Percentiles rank a stretch among this genome's conserved stretches.
These are phyloP conservation scores for Agrochola macilenta DNA, from an alignment of 2,888 invertebrate genomes.

Conservation along the genomic window DNA sequence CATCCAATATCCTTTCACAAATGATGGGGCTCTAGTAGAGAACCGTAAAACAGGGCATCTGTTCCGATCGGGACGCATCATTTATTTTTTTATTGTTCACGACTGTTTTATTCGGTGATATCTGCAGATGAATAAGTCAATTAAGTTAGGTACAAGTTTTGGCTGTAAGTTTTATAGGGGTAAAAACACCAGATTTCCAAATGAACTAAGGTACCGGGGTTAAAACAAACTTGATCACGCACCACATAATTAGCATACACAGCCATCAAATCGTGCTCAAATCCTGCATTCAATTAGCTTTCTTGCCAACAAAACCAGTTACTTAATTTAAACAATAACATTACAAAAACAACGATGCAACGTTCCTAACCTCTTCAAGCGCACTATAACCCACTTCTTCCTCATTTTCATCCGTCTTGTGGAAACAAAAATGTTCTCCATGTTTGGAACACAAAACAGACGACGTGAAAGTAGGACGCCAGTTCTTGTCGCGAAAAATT, in stretches of 20 bases:
- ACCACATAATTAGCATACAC: too few species aligned
- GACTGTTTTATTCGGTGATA: conserved; percentile 30
- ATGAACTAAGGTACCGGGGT: not conserved
- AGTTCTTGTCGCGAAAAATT: conserved; percentile 62
- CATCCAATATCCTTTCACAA: conserved; percentile 60
- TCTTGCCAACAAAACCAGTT: not conserved
- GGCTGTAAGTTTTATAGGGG: not conserved
- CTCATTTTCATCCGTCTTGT: conserved; percentile 43
- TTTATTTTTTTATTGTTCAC: conserved; percentile 48
- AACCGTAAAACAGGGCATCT: conserved; percentile 61
- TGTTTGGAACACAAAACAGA: conserved; percentile 56
- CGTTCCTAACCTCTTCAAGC: conserved; percentile 33
- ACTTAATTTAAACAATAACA: not conserved
- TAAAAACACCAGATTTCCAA: not conserved
- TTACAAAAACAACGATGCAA: conserved; percentile 1
- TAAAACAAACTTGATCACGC: not conserved
- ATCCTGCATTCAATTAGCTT: not conserved
- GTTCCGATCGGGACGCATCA: conserved; percentile 31
- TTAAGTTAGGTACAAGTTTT: not conserved
- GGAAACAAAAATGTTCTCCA: conserved; percentile 49
- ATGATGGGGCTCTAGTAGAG: conserved; percentile 51
- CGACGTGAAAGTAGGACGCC: conserved; percentile 46
- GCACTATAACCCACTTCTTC: conserved; percentile 40
- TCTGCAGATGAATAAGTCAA: conserved; percentile 2
- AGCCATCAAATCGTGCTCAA: not conserved